These are phyloP conservation scores for Acestrorhynchus altus DNA, from an alignment of 2,797 vertebrate species.

Conservation along the genomic window DNA sequence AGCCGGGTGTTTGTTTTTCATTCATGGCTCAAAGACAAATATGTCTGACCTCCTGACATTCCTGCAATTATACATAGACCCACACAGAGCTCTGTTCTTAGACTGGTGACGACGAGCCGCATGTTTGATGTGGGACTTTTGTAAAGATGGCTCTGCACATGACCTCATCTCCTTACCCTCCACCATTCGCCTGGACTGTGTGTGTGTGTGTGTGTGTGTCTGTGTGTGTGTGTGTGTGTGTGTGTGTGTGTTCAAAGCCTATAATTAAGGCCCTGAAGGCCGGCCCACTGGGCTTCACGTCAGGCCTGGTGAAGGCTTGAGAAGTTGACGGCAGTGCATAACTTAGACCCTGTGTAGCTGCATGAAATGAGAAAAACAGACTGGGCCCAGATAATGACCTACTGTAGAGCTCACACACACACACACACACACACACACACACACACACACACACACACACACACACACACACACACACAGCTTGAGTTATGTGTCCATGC, in stretches of 20 bases:
- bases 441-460: constrained; percentile 37
- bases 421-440: constrained; percentile 26
- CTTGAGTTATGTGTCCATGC: not conserved
- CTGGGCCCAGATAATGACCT: constrained; percentile 44
- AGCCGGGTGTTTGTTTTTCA: constrained; percentile 26
- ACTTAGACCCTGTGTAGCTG: constrained; percentile 31
- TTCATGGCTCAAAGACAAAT: constrained; percentile 19
- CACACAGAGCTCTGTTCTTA: constrained; percentile 39
- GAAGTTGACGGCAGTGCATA: constrained; percentile 46
- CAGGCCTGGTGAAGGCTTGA: constrained; percentile 31
- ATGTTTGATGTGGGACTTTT: constrained; percentile 38
- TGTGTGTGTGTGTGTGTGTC: constrained; percentile 28
- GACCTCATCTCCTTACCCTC: constrained; percentile 48
- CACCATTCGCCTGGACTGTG: constrained; percentile 18
- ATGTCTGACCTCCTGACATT: constrained; percentile 24
- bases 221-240: constrained; percentile 8
- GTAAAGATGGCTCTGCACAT: constrained; percentile 13
- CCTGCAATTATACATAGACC: constrained; percentile 18
- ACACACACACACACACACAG: not conserved
- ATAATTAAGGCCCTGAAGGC: constrained; percentile 37
- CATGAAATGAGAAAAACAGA: constrained; percentile 57
- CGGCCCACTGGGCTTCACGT: constrained; percentile 30
- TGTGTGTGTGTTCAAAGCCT: constrained; percentile 32
- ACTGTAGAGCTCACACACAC: not conserved
- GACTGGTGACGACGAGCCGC: constrained; percentile 13